Conservation (phyloP, 2,113 vertebrate species). For the Sardina pilchardus region DNA sequence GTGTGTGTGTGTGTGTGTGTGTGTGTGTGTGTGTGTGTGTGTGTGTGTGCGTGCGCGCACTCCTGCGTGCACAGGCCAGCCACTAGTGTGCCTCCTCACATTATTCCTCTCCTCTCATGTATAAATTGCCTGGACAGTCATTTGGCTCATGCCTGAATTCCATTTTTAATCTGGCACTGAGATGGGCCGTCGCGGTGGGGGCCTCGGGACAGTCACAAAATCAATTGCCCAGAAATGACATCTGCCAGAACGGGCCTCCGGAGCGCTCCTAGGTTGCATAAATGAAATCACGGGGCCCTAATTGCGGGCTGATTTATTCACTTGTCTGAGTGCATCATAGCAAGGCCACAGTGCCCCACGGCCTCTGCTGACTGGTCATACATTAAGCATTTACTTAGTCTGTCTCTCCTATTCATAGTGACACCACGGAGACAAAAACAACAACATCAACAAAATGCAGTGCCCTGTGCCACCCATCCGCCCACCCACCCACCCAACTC, state of each 20-base stretch:
- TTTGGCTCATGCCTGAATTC: conserved; percentile 69
- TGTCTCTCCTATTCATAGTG: conserved; percentile 61
- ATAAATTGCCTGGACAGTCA: conserved; percentile 70
- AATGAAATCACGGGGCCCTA: conserved; percentile 77
- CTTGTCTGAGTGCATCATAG: conserved; percentile 70
- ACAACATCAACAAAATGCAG: neutral
- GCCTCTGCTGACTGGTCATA: conserved; percentile 66
- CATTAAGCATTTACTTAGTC: conserved; percentile 73
- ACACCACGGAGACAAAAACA: conserved; percentile 51
- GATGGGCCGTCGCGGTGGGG: conserved; percentile 59
- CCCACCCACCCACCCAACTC: neutral
- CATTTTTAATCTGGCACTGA: conserved; percentile 72
- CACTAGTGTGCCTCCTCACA: conserved; percentile 43
- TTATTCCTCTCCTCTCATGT: conserved; percentile 67
- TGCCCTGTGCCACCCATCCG: neutral
- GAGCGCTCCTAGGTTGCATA: conserved; percentile 73
- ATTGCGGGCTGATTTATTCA: conserved; percentile 80
- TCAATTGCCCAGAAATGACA: conserved; percentile 82
- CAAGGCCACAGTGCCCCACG: conserved; percentile 59
- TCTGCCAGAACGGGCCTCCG: conserved; percentile 73
- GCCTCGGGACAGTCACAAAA: conserved; percentile 74
- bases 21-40: neutral
- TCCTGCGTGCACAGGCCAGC: no score
- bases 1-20: neutral
- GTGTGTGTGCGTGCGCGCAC: neutral